These are phyloP conservation scores for Chrysina gloriosa DNA, from an alignment of 2,888 invertebrate species.

Conservation along the genomic window DNA sequence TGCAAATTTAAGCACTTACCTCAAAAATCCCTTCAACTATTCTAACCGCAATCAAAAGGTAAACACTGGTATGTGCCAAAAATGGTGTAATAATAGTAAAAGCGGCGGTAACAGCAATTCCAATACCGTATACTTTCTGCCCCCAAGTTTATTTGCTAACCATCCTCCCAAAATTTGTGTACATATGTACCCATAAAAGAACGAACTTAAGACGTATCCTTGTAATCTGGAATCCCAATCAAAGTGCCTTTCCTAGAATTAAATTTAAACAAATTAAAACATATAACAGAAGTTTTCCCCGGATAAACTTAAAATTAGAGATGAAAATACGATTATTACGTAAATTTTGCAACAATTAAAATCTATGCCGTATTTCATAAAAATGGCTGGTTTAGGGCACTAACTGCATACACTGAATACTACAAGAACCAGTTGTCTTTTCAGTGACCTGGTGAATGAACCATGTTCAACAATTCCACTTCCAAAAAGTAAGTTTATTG, in stretches of 20 bases:
- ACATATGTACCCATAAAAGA: conserved; percentile 89
- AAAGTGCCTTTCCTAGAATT: conserved; percentile 77
- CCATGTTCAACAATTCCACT: too few species aligned
- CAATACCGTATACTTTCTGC: conserved; percentile 82
- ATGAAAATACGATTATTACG: too few species aligned
- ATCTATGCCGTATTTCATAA: too few species aligned
- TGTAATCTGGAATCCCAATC: conserved; percentile 83
- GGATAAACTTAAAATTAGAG: too few species aligned
- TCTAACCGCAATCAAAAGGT: conserved; percentile 77
- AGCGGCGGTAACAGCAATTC: conserved; percentile 81
- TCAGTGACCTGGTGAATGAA: too few species aligned
- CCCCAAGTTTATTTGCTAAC: conserved; percentile 88
- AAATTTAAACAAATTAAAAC: too few species aligned
- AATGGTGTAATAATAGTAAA: conserved; percentile 85
- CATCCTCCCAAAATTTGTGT: conserved; percentile 88
- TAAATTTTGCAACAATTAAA: too few species aligned
- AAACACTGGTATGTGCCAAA: conserved; percentile 78
- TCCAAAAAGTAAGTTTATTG: too few species aligned
- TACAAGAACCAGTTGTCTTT: too few species aligned
- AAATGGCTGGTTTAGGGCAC: too few species aligned
- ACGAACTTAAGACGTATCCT: conserved; percentile 84
- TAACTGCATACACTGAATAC: too few species aligned
- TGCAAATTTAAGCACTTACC: conserved; percentile 47
- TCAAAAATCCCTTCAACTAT: conserved; percentile 59
- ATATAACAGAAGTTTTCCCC: too few species aligned